phyloP scores from a whole-genome alignment of 2,797 vertebrate genomes.

The Paguma larvata region DNA sequence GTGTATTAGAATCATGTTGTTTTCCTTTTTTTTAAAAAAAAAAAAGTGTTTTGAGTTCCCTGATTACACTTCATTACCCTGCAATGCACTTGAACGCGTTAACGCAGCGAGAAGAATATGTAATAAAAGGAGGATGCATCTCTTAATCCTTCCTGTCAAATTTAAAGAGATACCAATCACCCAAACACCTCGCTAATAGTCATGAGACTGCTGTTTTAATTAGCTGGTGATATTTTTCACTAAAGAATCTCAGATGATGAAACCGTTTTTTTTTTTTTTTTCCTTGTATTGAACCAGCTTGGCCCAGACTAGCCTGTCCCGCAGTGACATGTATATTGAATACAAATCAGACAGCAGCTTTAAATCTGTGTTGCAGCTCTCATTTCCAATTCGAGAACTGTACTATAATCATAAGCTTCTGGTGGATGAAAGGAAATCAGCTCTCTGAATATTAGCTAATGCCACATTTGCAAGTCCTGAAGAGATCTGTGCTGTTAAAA shows the following conservation, averaged over 20 bases:
- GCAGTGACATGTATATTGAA: conserved; percentile 97
- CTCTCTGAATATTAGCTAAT: conserved; percentile 98
- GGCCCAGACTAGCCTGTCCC: conserved; percentile 91
- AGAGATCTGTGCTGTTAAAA: conserved; percentile 93
- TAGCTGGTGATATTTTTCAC: conserved; percentile 83
- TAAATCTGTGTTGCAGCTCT: conserved; percentile 93
- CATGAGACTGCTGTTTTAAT: conserved; percentile 87
- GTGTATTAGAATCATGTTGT: background rate
- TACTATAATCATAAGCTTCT: conserved; percentile 95
- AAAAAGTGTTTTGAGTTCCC: background rate
- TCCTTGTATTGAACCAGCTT: conserved; percentile 87
- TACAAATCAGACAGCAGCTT: conserved; percentile 95
- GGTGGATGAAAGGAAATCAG: conserved; percentile 95
- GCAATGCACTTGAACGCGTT: conserved; percentile 50
- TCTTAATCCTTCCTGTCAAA: conserved; percentile 76
- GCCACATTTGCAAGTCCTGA: conserved; percentile 99
- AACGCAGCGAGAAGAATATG: conserved; percentile 63
- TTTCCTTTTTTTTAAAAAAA: conserved; percentile 11
- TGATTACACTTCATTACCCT: conserved; percentile 67
- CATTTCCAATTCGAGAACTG: conserved; percentile 96
- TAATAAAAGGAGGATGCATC: conserved; percentile 47
- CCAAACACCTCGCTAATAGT: conserved; percentile 72
- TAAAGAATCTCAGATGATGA: conserved; percentile 85
- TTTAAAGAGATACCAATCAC: conserved; percentile 80
- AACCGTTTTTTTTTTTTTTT: conserved; percentile 80